Percentiles rank a stretch among this genome's conserved stretches.
These are phyloP conservation scores for Papilio gigon DNA, from an alignment of 2,888 invertebrate genomes.

Conservation along the genomic window DNA sequence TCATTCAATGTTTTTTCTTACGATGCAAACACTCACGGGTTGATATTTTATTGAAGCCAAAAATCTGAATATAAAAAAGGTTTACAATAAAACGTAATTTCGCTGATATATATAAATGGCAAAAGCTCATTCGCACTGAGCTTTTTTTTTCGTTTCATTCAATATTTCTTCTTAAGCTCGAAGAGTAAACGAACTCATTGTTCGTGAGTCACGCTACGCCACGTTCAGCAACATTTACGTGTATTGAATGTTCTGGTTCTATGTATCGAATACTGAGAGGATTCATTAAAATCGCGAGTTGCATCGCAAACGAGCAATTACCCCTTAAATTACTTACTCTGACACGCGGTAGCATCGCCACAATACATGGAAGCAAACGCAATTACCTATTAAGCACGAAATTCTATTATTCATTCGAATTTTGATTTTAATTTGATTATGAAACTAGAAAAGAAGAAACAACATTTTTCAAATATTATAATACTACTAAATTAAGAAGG, in stretches of 20 bases:
- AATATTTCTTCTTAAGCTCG: slow-evolving; percentile 32
- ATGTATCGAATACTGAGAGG: slow-evolving; percentile 45
- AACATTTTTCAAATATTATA: too few relatives aligned
- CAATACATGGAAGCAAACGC: slow-evolving; percentile 21
- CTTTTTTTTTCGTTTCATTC: background rate
- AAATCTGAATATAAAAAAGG: background rate
- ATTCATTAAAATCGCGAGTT: slow-evolving; percentile 47
- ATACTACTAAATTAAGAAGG: too few relatives aligned
- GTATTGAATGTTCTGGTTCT: slow-evolving; percentile 46
- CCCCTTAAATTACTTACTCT: slow-evolving; percentile 31
- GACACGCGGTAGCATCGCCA: slow-evolving; percentile 27
- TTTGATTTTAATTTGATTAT: background rate
- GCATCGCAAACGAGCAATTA: slow-evolving; percentile 51
- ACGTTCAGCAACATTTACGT: slow-evolving; percentile 49
- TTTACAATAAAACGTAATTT: background rate
- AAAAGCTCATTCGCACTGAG: background rate
- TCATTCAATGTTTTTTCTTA: background rate
- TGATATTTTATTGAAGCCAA: background rate
- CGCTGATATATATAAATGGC: background rate
- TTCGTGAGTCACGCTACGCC: slow-evolving; percentile 46
- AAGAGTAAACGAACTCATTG: slow-evolving; percentile 48
- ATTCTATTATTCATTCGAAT: background rate
- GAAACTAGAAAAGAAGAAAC: background rate
- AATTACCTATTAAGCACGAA: background rate
- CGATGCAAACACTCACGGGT: background rate